A percentile compares a stretch with the other conserved stretches of the same genome.
Evolutionary conservation across 2,797 vertebrate genomes (phyloP).

Genomic region (Apodemus agrarius): DNA sequence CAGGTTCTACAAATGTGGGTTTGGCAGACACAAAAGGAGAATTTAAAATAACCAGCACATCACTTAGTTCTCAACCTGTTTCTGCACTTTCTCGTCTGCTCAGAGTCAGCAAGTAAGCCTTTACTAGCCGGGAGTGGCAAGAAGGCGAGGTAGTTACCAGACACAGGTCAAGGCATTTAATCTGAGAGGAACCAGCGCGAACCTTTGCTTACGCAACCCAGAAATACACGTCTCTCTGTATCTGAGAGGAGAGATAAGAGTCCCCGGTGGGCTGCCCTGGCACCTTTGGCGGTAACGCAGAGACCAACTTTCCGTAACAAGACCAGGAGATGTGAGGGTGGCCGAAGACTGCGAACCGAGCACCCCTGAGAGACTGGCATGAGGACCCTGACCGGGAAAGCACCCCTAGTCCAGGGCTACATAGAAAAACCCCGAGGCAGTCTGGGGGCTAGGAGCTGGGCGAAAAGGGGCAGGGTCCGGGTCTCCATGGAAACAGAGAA

Average conservation of each 20-base stretch:
- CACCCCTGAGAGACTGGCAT: slow-evolving; percentile 22
- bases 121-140: not conserved
- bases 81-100: slow-evolving; percentile 61
- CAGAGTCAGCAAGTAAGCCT: slow-evolving; percentile 32
- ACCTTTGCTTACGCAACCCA: slow-evolving; percentile 79
- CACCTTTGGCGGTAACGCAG: slow-evolving; percentile 51
- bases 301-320: slow-evolving; percentile 74
- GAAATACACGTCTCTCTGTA: slow-evolving; percentile 65
- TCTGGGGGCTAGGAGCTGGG: slow-evolving; percentile 48
- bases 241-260: slow-evolving; percentile 54
- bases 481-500: slow-evolving; percentile 80
- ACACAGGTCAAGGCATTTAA: slow-evolving; percentile 61
- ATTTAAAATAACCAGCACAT: slow-evolving; percentile 37
- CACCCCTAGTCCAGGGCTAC: not conserved
- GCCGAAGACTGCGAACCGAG: slow-evolving; percentile 53
- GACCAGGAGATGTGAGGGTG: slow-evolving; percentile 57
- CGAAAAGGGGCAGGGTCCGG: slow-evolving; percentile 76
- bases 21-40: slow-evolving; percentile 32
- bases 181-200: slow-evolving; percentile 67
- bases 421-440: slow-evolving; percentile 44
- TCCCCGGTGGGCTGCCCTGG: slow-evolving; percentile 42
- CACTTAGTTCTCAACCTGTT: slow-evolving; percentile 54
- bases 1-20: slow-evolving; percentile 59
- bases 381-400: not conserved
- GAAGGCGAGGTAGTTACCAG: slow-evolving; percentile 28